These are phyloP conservation scores for Anolis apletophallus DNA, from an alignment of 2,797 vertebrate genomes.

Conservation along the genomic window DNA sequence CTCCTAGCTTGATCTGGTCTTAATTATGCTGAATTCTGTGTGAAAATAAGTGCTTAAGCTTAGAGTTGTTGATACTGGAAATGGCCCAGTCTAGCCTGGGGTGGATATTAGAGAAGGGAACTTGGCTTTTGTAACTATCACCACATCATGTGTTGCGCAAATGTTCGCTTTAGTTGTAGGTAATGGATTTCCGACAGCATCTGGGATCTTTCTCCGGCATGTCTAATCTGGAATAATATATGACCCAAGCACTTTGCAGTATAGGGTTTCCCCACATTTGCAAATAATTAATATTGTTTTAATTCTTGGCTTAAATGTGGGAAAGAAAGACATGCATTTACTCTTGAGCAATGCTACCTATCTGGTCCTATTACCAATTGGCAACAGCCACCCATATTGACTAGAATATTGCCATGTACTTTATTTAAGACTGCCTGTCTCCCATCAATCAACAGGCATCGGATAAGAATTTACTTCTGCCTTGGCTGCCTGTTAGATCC, in stretches of 20 bases:
- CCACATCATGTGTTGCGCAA: slow-evolving; percentile 62
- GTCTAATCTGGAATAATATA: slow-evolving; percentile 58
- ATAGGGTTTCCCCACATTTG: slow-evolving; percentile 52
- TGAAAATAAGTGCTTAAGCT: slow-evolving; percentile 75
- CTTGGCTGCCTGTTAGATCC: not conserved
- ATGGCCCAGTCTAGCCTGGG: slow-evolving; percentile 59
- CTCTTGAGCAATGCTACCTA: not conserved
- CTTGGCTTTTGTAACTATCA: slow-evolving; percentile 60
- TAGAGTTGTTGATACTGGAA: slow-evolving; percentile 75
- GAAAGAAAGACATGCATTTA: not conserved
- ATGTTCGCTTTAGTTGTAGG: slow-evolving; percentile 57
- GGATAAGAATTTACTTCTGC: not conserved
- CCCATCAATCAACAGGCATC: not conserved
- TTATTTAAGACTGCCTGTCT: not conserved
- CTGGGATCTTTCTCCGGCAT: slow-evolving; percentile 35
- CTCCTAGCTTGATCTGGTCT: slow-evolving; percentile 62
- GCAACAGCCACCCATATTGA: not conserved
- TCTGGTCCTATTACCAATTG: not conserved
- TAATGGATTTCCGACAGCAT: slow-evolving; percentile 48
- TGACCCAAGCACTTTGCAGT: slow-evolving; percentile 43
- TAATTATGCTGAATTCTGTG: slow-evolving; percentile 67
- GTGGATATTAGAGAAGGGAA: slow-evolving; percentile 59
- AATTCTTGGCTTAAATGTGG: slow-evolving; percentile 24
- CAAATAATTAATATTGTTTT: slow-evolving; percentile 2
- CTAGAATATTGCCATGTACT: not conserved